Conservation (phyloP, 2,797 vertebrate genomes). For the Pempheris klunzingeri region DNA sequence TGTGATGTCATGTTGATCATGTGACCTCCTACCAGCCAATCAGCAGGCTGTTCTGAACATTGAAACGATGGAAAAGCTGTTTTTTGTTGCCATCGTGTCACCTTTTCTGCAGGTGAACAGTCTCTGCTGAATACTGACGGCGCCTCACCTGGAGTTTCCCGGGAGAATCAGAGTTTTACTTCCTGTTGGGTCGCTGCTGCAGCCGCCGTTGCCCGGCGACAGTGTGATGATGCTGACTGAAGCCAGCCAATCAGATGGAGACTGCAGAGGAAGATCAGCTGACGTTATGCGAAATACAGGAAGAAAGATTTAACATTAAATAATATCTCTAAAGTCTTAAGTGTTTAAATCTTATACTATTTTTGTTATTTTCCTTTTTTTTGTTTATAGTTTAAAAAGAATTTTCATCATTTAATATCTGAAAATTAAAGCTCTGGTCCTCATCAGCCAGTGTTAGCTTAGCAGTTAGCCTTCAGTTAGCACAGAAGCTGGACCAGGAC, state of each 20-base stretch:
- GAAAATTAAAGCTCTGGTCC: neutral
- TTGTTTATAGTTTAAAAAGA: neutral
- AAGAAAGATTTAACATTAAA: neutral
- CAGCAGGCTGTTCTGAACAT: too few species aligned
- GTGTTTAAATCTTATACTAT: too few species aligned
- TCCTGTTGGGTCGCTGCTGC: slow-evolving; percentile 71
- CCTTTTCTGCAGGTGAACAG: neutral
- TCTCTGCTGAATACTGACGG: neutral
- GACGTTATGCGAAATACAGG: slow-evolving; percentile 7
- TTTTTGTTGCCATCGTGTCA: neutral
- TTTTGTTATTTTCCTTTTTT: too few species aligned
- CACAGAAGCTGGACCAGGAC: neutral
- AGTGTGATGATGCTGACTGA: slow-evolving; percentile 73
- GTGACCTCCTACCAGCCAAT: too few species aligned
- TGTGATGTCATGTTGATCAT: too few species aligned
- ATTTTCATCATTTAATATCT: neutral
- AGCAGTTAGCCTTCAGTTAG: neutral
- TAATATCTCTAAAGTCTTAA: too few species aligned
- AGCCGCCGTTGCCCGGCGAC: slow-evolving; percentile 64
- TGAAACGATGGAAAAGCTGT: too few species aligned
- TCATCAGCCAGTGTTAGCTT: neutral
- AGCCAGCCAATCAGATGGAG: slow-evolving; percentile 87
- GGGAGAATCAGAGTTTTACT: slow-evolving; percentile 78
- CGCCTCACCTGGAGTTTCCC: slow-evolving; percentile 84
- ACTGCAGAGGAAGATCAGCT: slow-evolving; percentile 75